Conservation (phyloP, 2,888 invertebrate genomes). For the Tetheella fluctuosa region DNA sequence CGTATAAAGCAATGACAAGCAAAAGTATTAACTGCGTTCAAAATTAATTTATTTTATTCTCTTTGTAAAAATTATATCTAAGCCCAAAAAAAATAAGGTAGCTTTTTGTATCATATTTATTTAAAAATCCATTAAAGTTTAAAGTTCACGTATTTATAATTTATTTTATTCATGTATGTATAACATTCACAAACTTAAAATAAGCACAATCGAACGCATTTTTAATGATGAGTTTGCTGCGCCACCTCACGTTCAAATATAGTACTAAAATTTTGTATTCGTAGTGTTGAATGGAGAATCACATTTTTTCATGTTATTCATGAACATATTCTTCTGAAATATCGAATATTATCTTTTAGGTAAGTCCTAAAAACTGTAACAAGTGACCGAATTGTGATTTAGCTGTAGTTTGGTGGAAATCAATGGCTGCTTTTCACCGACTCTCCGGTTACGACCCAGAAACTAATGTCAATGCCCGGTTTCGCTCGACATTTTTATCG, state of each 20-base stretch:
- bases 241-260: slow-evolving; percentile 60
- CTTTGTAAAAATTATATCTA: neutral
- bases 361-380: slow-evolving; percentile 57
- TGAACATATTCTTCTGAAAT: slow-evolving; percentile 76
- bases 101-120: too few species aligned
- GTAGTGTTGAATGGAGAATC: slow-evolving; percentile 82
- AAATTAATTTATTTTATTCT: neutral
- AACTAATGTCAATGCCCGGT: slow-evolving; percentile 80
- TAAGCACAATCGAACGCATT: slow-evolving; percentile 43
- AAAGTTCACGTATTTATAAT: neutral
- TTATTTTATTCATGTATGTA: neutral
- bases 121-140: neutral
- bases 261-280: slow-evolving; percentile 83
- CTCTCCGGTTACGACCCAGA: slow-evolving; percentile 75
- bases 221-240: slow-evolving; percentile 26
- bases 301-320: slow-evolving; percentile 81
- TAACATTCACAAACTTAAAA: too few species aligned
- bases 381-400: slow-evolving; percentile 28
- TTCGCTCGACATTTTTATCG: slow-evolving; percentile 65
- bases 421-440: slow-evolving; percentile 56
- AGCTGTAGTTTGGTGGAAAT: slow-evolving; percentile 33
- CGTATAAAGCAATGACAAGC: slow-evolving; percentile 51
- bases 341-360: slow-evolving; percentile 75
- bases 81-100: neutral
- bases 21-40: slow-evolving; percentile 17